Conservation (phyloP, 2,113 vertebrate genomes). For the Syngnathoides biaculeatus region DNA sequence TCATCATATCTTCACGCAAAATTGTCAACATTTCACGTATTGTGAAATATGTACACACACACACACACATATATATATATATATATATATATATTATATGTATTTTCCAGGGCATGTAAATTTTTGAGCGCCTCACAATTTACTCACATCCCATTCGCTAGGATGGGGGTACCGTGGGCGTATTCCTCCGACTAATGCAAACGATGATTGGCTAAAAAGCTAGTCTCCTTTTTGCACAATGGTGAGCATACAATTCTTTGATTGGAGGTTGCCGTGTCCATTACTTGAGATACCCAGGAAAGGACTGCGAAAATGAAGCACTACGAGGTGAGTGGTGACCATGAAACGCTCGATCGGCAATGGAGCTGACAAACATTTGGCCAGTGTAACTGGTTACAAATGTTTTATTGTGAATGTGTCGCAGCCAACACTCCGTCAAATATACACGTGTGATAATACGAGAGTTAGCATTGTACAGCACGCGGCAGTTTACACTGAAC, state of each 20-base stretch:
- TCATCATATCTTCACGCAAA: background rate
- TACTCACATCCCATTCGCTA: slow-evolving; percentile 47
- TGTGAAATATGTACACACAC: too few species aligned
- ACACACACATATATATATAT: too few species aligned
- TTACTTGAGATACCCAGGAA: slow-evolving; percentile 50
- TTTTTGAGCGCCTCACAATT: background rate
- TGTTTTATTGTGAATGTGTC: background rate
- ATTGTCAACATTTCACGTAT: background rate
- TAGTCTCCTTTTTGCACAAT: background rate
- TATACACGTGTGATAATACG: background rate
- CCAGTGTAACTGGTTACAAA: accelerated
- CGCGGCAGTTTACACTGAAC: slow-evolving; percentile 12
- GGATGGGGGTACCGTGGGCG: background rate
- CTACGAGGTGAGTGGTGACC: slow-evolving; percentile 72
- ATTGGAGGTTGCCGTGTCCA: slow-evolving; percentile 60
- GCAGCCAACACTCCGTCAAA: background rate
- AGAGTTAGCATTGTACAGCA: background rate
- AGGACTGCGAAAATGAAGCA: slow-evolving; percentile 76
- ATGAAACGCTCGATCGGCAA: slow-evolving; percentile 31
- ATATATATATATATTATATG: too few species aligned
- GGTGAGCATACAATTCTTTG: slow-evolving; percentile 12
- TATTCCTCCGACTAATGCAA: background rate
- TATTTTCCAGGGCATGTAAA: background rate
- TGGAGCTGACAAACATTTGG: background rate
- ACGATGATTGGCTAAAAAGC: slow-evolving; percentile 25